Evolutionary conservation across 2,797 vertebrate species (phyloP), one percentile per base, ranked within the genome.

Genomic region (Euthynnus affinis): DNA sequence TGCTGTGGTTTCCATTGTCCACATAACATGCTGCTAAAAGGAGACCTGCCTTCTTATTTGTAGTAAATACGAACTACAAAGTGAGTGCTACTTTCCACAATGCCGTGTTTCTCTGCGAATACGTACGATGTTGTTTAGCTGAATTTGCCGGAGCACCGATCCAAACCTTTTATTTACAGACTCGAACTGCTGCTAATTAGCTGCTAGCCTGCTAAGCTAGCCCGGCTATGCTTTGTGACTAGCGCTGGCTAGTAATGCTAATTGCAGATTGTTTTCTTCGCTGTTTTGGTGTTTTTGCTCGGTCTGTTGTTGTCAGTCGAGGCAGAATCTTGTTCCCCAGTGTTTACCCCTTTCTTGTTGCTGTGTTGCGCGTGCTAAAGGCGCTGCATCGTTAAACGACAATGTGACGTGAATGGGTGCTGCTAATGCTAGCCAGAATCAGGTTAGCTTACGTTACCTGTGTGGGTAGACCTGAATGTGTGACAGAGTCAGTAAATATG

Each of bases 21-120:
- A 60, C 89, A 76, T 27, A 86, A 66, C 89, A 91, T 91, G 88
- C 82, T 80, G 86, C 82, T 79, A 58, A 84, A 15, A 73, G 72
- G 78, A 89, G 81, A 87, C 23, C 83, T 78, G 69, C 80, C 62
- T 83, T 84, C 81, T 83, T 88, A 61, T 59, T 71, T 90, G 78
- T 83, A 82, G 69, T 90, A 79, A 85, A 87, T 56, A 87, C 80
- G 40, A 87, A 74, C 51, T n/a, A 82, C 78, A 91, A 81, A 96
- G 95, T 95, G 91, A 95, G 95, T 96, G 73, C 25, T 55, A 9
- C 27, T 73, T 70, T 87, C 37, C 37, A 72, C 57, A 4, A 67
- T 76, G 46, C 60, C 9, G 1, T 69, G 44, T 55, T 44, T 14
- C 29, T 25, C 18, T 18, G 1, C 10, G 0, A 22, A 15, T 7